Evolutionary conservation across 2,113 vertebrate species (phyloP), one percentile per base, ranked within the genome.

Genomic region (Sprattus sprattus): DNA sequence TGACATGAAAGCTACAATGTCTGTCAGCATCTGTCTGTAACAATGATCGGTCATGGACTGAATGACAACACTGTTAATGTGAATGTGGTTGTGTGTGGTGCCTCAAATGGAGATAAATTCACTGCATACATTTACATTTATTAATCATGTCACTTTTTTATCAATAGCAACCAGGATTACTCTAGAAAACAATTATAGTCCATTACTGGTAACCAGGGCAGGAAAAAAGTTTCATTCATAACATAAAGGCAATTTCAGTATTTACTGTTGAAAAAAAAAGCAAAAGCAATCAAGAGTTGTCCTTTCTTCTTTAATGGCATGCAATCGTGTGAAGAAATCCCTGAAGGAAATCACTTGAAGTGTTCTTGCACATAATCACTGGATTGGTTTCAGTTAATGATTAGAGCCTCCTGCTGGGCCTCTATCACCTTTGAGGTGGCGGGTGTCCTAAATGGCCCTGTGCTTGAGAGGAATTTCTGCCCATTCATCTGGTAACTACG

Each of bases 301-400:
- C 18, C 47, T 64, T 22, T 78, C 5, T 78, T 78, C 47, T 64
- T 22, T 15, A 39, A 44, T 28, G 28, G 16, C 32, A 13, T 78
- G 71, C 64, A 67, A 1, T 11, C 3, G 11, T 67, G n/a, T 25
- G n/a, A 6, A 20, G 18, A 54, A 54, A 54, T 60, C 54, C 54
- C 54, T 60, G 54, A 60, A 60, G 22, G 4, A 18, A 60, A 28
- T 67, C 28, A 32, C 10, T 28, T 71, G 64, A 28, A 78, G 71
- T 39, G 71, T 78, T 28, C 32, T 32, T 78, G 71, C 28, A 32
- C 32, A 78, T 78, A 78, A 39, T 78, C 25, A 39, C 71, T 78
- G 71, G n/a, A 78, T 39, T 39, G 71, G 71, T 78, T 78, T 39
- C 16, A 32, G 71, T 78, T 78, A 78, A 78, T 78, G 71, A 78